These are phyloP conservation scores for Oreochromis tanganicae DNA, from an alignment of 2,113 vertebrate species.

Conservation along the genomic window DNA sequence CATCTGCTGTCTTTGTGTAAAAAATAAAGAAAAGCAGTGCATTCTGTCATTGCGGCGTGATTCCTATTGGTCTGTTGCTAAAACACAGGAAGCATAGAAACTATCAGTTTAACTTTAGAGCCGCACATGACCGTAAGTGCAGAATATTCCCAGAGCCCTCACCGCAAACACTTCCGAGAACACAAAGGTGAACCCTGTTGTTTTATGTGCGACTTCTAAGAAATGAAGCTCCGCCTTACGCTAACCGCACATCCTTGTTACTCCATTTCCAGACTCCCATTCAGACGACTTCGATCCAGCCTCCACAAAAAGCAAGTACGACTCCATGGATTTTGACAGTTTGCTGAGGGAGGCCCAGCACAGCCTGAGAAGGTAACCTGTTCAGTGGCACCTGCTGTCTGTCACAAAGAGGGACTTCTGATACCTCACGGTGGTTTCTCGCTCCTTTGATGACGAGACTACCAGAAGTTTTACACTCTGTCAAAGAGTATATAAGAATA, in stretches of 20 bases:
- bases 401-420: slow-evolving; percentile 65
- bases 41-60: background rate
- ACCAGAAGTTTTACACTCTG: slow-evolving; percentile 87
- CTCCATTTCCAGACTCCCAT: slow-evolving; percentile 74
- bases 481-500: slow-evolving; percentile 66
- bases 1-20: background rate
- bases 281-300: slow-evolving; percentile 98
- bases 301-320: slow-evolving; percentile 99
- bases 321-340: slow-evolving; percentile 99
- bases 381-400: slow-evolving; percentile 61
- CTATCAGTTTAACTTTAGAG: background rate
- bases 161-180: background rate
- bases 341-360: slow-evolving; percentile 96
- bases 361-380: slow-evolving; percentile 96
- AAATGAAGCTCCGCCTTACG: background rate
- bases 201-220: background rate
- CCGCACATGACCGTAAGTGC: background rate
- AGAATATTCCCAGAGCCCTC: background rate
- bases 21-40: background rate
- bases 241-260: background rate
- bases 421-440: slow-evolving; percentile 73
- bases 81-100: background rate
- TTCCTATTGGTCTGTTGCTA: background rate
- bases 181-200: background rate
- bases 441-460: slow-evolving; percentile 80